Evolutionary conservation across 2,888 invertebrate species (phyloP), one percentile per base, ranked within the genome.

Genomic region (Ophion obscuratus): DNA sequence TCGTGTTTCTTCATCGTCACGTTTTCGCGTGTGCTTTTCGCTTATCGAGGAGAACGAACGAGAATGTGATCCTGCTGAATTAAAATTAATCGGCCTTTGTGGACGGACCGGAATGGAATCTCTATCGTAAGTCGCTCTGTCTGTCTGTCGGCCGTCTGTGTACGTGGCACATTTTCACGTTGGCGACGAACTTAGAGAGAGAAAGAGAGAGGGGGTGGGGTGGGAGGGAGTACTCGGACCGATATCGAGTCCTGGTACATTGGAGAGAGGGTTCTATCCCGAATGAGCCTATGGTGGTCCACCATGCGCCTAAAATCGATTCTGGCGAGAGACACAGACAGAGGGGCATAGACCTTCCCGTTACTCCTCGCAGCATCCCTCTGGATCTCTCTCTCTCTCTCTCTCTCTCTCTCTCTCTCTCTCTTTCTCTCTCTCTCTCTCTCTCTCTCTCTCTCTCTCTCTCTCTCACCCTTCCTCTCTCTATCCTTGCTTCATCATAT

Each of bases 271-370:
- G 59, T 67, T 70, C 59, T 47, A 64, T 73, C 67, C 64, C 57
- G 77, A 70, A 83, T 78, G 85, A 88, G 87, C 88, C 91, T 91
- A 90, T 91, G 90, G 89, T 90, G 91, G 92, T 91, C 86, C 86
- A 83, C 91, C 91, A 91, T 88, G 90, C 90, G 89, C 91, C 90
- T 91, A 90, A 92, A 92, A 92, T 92, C 92, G 92, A 92, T 92
- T 91, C 90, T 89, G 89, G 61, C 83, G 75, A 89, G 92, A 90
- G 90, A 91, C 90, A 91, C 76, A 78, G 75, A 77, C 83, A 75
- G 62, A 70, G 59, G 57, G 90, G 91, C 91, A 92, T 91, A 90
- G 90, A 91, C 91, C 91, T 92, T 88, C 84, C 87, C 67, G 36
- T 64, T 75, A 20, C 74, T 68, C 47, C 61, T 68, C 74, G 66